phyloP scores from a whole-genome alignment of 1,140 invertebrate genomes.

The Eumaeus atala region DNA sequence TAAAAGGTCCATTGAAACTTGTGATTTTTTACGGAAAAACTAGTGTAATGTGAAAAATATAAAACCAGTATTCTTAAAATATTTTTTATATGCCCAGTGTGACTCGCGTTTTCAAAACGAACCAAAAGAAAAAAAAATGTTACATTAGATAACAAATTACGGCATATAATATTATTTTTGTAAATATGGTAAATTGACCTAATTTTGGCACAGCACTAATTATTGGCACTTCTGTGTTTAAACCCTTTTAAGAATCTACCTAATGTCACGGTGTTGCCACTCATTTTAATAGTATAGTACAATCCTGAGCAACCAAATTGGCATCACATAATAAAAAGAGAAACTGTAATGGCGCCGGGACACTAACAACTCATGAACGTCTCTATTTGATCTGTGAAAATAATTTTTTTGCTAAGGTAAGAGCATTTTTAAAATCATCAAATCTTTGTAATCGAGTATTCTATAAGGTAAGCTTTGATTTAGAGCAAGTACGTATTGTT shows the following conservation, averaged over 20 bases:
- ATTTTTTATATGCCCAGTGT: too few relatives aligned
- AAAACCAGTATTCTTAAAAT: too few relatives aligned
- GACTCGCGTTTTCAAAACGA: too few relatives aligned
- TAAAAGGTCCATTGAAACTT: too few relatives aligned
- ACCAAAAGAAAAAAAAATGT: too few relatives aligned
- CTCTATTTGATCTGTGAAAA: constrained; percentile 6
- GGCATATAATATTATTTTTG: too few relatives aligned
- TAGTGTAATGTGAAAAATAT: too few relatives aligned
- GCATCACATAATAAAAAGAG: constrained; percentile 7
- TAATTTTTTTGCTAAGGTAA: constrained; percentile 12
- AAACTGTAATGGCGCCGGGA: background rate
- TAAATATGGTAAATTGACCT: background rate
- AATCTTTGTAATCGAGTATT: constrained; percentile 4
- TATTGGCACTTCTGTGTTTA: constrained; percentile 9
- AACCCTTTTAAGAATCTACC: background rate
- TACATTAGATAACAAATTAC: too few relatives aligned
- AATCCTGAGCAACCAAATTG: background rate
- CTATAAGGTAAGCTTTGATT: constrained; percentile 6
- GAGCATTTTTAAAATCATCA: constrained; percentile 6
- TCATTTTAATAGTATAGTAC: constrained; percentile 3
- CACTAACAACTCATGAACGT: constrained; percentile 1
- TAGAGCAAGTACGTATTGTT: constrained; percentile 6
- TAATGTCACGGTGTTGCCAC: background rate
- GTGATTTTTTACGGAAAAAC: too few relatives aligned
- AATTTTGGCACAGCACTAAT: constrained; percentile 8